A percentile compares a stretch with the other conserved stretches of the same genome.
phyloP scores from a whole-genome alignment of 2,888 invertebrate species.

The Quadriops clusia region DNA sequence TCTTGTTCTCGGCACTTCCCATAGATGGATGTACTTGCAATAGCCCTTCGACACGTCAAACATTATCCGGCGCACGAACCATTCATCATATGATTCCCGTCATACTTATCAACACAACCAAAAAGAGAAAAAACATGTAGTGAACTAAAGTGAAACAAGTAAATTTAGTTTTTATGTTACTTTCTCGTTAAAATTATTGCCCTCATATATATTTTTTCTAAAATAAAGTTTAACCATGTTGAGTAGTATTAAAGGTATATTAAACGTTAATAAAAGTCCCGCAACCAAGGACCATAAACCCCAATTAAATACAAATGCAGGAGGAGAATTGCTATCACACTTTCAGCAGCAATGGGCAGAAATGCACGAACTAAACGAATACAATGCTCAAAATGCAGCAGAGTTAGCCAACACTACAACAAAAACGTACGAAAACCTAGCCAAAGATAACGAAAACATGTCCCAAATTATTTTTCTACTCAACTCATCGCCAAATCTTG shows the following conservation, averaged over 20 bases:
- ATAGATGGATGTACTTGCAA: slow-evolving; percentile 10
- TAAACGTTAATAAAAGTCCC: slow-evolving; percentile 9
- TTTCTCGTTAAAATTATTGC: too few relatives aligned
- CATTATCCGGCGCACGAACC: too few relatives aligned
- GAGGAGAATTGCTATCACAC: slow-evolving; percentile 54
- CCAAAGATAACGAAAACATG: slow-evolving; percentile 25
- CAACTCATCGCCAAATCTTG: slow-evolving; percentile 29
- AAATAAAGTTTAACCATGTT: slow-evolving; percentile 9
- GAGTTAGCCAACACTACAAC: slow-evolving; percentile 40
- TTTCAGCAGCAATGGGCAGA: slow-evolving; percentile 63
- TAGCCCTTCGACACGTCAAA: not conserved
- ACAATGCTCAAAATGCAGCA: slow-evolving; percentile 52
- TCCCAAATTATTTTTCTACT: slow-evolving; percentile 26
- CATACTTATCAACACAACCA: not conserved
- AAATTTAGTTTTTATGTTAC: too few relatives aligned
- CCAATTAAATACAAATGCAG: slow-evolving; percentile 46
- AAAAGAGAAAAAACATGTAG: too few relatives aligned
- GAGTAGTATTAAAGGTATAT: slow-evolving; percentile 10
- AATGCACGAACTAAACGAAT: slow-evolving; percentile 55
- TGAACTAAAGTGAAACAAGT: too few relatives aligned
- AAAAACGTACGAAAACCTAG: slow-evolving; percentile 27
- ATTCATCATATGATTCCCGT: slow-evolving; percentile 3
- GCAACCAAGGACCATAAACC: slow-evolving; percentile 11
- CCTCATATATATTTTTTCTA: too few relatives aligned
- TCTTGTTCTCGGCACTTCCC: slow-evolving; percentile 6